Conservation (phyloP, 2,888 invertebrate genomes). For the Synanthedon andrenaeformis region DNA sequence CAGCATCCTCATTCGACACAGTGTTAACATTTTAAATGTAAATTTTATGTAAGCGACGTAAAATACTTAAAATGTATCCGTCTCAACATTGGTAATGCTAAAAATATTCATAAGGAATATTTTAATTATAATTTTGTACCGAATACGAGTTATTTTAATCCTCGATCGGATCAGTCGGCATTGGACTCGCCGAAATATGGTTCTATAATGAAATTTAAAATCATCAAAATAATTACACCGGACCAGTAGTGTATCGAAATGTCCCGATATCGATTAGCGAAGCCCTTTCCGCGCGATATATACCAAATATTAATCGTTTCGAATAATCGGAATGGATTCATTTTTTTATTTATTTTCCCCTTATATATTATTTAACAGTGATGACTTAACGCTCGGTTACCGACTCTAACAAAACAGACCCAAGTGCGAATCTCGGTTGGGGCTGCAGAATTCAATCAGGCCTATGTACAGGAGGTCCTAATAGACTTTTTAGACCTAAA, state of each 20-base stretch:
- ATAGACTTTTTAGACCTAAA: no score
- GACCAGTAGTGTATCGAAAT: background rate
- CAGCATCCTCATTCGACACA: background rate
- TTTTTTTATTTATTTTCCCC: no score
- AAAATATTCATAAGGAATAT: slow-evolving; percentile 38
- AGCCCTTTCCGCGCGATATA: background rate
- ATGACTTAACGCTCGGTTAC: no score
- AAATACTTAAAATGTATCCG: slow-evolving; percentile 41
- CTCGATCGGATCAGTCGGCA: slow-evolving; percentile 23
- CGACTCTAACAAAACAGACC: no score
- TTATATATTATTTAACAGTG: no score
- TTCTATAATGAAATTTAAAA: background rate
- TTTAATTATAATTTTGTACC: slow-evolving; percentile 50
- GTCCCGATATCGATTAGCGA: background rate
- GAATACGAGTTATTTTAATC: slow-evolving; percentile 35
- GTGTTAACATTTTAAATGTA: slow-evolving; percentile 35
- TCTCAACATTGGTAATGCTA: slow-evolving; percentile 20
- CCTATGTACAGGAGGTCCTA: no score
- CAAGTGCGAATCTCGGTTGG: no score
- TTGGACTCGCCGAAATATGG: slow-evolving; percentile 7
- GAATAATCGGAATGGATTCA: no score
- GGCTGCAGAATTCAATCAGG: no score
- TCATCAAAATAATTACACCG: background rate
- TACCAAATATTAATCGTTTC: background rate
- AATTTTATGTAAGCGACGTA: slow-evolving; percentile 27